Base-by-base conservation (phyloP, 2,797 vertebrate species). In the Galago senegalensis region DNA sequence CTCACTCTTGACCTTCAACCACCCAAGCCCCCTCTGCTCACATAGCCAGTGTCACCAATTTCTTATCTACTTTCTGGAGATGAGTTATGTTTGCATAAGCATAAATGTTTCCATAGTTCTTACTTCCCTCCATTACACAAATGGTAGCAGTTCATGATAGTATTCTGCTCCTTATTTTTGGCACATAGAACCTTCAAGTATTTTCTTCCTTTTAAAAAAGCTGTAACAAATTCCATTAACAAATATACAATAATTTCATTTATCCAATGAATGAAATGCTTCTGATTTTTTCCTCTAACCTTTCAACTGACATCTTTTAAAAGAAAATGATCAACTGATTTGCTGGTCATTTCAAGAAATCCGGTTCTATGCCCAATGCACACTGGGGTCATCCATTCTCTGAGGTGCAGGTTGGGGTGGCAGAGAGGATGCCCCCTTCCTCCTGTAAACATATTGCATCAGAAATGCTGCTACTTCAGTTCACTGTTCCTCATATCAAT, bases 161-260 rank as follows among this genome's bases (percentile, higher is more conserved):
- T 79, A 23, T 80, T 79, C 3, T 89, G 43, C 7, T 75, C 29
- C 25, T 93, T 76, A 46, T 18, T 94, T 95, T 92, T 5, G 37
- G 90, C 46, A 69, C 40, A 34, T 69, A 56, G n/a, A 9, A 40
- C 40, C 40, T 40, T 40, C 40, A 40, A 63, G 0, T 34, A 4
- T 80, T 80, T 18, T 7, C 37, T 82, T 18, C 14, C 7, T 87
- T 76, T 79, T 75, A 23, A 86, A 83, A 83, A 94, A n/a, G 31
- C 23, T 67, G 3, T 2, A 70, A 3, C 31, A 56, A 7, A 17
- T 60, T 23, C n/a, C 10, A 76, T 75, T 77, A 25, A 56, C 2
- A 1, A 60, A 60, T 4, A 1, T 4, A 34, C 0, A 40, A 46
- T 65, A 58, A 27, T 87, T 86, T 56, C 92, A 72, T 67, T 85